Conservation (phyloP, 2,888 invertebrate species). For the Leptopilina myrica region DNA sequence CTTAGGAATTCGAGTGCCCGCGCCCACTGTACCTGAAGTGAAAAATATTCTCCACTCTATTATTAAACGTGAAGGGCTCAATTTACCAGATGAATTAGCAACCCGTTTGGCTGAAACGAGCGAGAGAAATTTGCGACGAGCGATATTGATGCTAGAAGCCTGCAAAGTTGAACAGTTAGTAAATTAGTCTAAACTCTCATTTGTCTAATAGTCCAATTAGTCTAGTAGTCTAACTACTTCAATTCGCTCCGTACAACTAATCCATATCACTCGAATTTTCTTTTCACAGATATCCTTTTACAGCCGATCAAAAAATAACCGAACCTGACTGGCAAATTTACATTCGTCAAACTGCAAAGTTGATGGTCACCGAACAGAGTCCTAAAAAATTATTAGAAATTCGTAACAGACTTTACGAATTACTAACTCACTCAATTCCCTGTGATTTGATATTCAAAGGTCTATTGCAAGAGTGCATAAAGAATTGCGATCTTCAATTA, state of each 20-base stretch:
- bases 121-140: constrained; percentile 93
- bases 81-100: constrained; percentile 87
- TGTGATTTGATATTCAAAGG: constrained; percentile 94
- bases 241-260: background rate
- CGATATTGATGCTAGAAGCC: constrained; percentile 95
- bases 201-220: no score
- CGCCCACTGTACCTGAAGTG: constrained; percentile 90
- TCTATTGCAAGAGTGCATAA: constrained; percentile 88
- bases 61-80: constrained; percentile 89
- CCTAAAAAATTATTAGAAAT: constrained; percentile 90
- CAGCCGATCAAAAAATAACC: constrained; percentile 86
- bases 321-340: constrained; percentile 96
- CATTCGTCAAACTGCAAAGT: constrained; percentile 89
- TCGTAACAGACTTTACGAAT: constrained; percentile 92
- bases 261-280: constrained; percentile 24
- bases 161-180: constrained; percentile 90
- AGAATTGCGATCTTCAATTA: constrained; percentile 93
- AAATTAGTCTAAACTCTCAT: background rate
- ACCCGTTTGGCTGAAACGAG: constrained; percentile 87
- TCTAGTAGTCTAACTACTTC: background rate
- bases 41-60: constrained; percentile 81
- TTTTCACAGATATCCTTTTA: constrained; percentile 85
- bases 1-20: constrained; percentile 92
- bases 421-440: constrained; percentile 96
- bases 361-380: constrained; percentile 91